Base-by-base conservation (phyloP, 2,797 vertebrate species). In the Taenioides sp. region DNA sequence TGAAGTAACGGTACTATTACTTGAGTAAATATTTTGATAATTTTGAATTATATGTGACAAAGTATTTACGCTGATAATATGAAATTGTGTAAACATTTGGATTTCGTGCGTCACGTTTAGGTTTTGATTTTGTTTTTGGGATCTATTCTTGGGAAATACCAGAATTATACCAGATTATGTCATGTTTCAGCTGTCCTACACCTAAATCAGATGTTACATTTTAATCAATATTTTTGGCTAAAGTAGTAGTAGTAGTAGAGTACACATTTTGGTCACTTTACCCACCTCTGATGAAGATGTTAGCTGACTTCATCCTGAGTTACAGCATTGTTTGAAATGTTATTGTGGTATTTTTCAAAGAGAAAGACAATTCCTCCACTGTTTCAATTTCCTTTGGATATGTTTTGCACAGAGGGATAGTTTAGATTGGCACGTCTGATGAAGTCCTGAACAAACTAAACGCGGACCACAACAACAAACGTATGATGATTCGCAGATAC, bases 401-500 rank as follows among this genome's bases (percentile, higher is more conserved):
- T 64, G 69, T 9, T 47, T 67, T 12, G 66, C 22, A 17, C 9
- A 60, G 28, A 63, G 22, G 40, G 2, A 34, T 65, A 25, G 9
- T 57, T 67, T 72, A 62, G 20, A 67, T 20, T 69, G 69, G 49
- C 68, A 40, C 14, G 54, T 43, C 34, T 10, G 27, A 49, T 40
- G 73, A 34, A 34, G 18, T 31, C 22, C 18, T 0, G n/a, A 78
- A 67, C 58, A 66, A 34, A 49, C 47, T 40, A 58, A 22, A 75
- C 74, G 57, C 61, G 49, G 23, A 64, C 70, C 52, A 43, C 47
- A 66, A 78, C 66, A 67, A 31, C 7, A 79, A 71, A 69, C 16
- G n/a, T 37, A 63, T 67, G 80, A 81, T 82, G 73, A 88, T 85
- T 83, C 80, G 86, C 81, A 62, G 70, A 72, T 82, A 86, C 79